Conservation (phyloP, 1,140 invertebrate genomes). For the Apis florea region DNA sequence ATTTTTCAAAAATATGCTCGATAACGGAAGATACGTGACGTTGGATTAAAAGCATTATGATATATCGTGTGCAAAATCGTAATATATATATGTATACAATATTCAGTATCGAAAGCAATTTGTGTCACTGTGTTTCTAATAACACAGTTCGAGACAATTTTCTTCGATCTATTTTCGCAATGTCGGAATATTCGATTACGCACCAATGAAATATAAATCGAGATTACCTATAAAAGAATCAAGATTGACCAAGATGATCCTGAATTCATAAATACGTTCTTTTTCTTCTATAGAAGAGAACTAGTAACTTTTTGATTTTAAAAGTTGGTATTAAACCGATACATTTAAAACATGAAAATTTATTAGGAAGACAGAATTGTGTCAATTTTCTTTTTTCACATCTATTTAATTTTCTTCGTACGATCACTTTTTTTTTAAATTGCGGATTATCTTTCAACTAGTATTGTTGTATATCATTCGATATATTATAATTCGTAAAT, state of each 20-base stretch:
- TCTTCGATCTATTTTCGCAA: slow-evolving; percentile 19
- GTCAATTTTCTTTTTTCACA: slow-evolving; percentile 5
- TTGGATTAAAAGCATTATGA: not conserved
- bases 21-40: too few species aligned
- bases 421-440: not conserved
- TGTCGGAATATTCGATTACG: not conserved
- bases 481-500: too few species aligned
- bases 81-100: too few species aligned
- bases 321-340: too few species aligned
- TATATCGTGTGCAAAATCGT: too few species aligned
- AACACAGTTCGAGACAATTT: not conserved
- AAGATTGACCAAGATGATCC: too few species aligned
- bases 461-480: not conserved
- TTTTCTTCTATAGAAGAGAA: too few species aligned
- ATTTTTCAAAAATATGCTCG: too few species aligned
- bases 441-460: not conserved
- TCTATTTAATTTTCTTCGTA: not conserved
- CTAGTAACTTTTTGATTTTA: too few species aligned
- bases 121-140: not conserved
- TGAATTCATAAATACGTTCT: too few species aligned
- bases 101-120: not conserved
- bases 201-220: not conserved
- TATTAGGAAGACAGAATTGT: not conserved
- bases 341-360: too few species aligned
- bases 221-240: too few species aligned